Evolutionary conservation across 2,888 invertebrate species (phyloP), one percentile per base, ranked within the genome.

Genomic region (Sminthurinus aureus): DNA sequence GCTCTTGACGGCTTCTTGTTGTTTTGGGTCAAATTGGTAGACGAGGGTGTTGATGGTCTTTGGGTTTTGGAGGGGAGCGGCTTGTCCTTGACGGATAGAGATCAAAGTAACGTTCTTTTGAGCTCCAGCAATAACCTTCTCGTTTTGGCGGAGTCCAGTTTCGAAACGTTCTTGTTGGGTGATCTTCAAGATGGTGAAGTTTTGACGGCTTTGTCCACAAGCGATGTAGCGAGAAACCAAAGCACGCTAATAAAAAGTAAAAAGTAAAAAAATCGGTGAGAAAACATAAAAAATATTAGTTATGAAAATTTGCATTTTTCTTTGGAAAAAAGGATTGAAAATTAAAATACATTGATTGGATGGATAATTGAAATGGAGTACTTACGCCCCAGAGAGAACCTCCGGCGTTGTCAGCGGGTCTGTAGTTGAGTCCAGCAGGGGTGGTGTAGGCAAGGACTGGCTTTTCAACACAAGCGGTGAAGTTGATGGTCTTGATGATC

Each of bases 401-500:
- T 76, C 89, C 88, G 50, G 67, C 79, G 84, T 87, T 89, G 83
- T 89, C 89, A 75, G 87, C 87, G 6, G 89, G 86, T 15, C 86
- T 84, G 85, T 87, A 89, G 64, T 85, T 81, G 51, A 87, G 74
- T 84, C 85, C 87, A 38, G 85, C 69, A n/a, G 86, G 86, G 77
- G 86, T 84, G 76, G 85, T 74, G 84, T 84, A 85, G 71, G 87
- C 85, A 76, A 87, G 86, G 64, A 89, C 86, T 66, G 90, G 89
- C 84, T 90, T 89, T 82, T 89, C 85, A 79, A 84, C 84, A 89
- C 91, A 91, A 85, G 90, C 90, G 84, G 90, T 89, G 89, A 90
- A 91, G 90, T 91, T 90, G 87, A 90, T 87, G 71, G 90, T 89
- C 89, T 91, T 91, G 86, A 89, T 89, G 86, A 91, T 89, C 73